Conservation (phyloP, 2,113 vertebrate genomes). For the Spheniscus mendiculus region DNA sequence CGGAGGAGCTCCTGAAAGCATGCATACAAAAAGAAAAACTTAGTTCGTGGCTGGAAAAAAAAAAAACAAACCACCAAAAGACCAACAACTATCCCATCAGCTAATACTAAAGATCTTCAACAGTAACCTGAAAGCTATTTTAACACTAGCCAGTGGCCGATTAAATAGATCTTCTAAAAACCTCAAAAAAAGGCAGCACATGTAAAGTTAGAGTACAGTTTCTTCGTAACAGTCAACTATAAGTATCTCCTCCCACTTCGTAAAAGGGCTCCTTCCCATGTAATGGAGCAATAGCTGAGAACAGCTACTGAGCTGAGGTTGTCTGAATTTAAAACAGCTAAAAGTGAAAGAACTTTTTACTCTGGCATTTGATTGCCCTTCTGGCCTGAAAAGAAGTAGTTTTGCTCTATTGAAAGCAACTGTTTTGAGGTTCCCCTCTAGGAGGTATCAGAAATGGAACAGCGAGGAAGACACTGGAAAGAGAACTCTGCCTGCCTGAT, state of each 20-base stretch:
- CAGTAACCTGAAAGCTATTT: neutral
- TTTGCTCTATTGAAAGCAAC: neutral
- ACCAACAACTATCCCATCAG: neutral
- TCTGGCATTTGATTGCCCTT: neutral
- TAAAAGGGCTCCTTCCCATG: neutral
- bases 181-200: neutral
- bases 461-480: neutral
- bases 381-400: neutral
- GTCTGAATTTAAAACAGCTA: neutral
- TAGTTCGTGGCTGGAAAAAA: neutral
- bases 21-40: neutral
- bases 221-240: neutral
- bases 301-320: neutral
- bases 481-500: neutral
- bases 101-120: neutral
- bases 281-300: neutral
- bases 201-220: neutral
- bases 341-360: neutral
- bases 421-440: neutral
- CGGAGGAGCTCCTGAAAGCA: constrained; percentile 87
- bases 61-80: neutral
- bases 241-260: neutral
- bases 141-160: neutral
- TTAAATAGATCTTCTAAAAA: neutral
- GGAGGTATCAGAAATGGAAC: neutral